These are phyloP conservation scores for Oryctolagus cuniculus DNA, from an alignment of 2,113 vertebrate genomes.

Conservation along the genomic window DNA sequence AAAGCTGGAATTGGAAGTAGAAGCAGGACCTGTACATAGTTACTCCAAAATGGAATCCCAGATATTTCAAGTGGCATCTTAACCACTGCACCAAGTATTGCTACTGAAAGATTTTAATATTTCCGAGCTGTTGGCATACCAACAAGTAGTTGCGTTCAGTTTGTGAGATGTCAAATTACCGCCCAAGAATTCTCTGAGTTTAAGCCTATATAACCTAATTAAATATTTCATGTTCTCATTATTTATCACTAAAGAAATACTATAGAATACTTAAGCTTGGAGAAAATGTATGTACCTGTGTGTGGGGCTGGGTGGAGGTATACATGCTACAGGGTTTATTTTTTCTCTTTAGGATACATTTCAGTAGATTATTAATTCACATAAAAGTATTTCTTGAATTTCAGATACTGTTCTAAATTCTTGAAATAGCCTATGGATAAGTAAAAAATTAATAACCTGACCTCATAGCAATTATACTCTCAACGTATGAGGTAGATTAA, in stretches of 20 bases:
- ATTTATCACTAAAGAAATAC: background rate
- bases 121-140: background rate
- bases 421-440: background rate
- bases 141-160: background rate
- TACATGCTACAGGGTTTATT: background rate
- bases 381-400: background rate
- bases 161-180: background rate
- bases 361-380: background rate
- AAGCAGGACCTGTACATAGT: too few species aligned
- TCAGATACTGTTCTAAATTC: background rate
- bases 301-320: background rate
- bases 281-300: background rate
- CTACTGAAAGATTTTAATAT: background rate
- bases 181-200: background rate
- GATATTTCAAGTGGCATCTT: too few species aligned
- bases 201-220: background rate
- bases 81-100: too few species aligned
- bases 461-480: background rate
- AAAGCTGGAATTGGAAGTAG: too few species aligned
- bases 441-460: background rate
- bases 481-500: background rate
- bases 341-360: background rate
- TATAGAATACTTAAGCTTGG: background rate
- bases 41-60: too few species aligned
- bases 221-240: background rate